A percentile compares a stretch with the other conserved stretches of the same genome.
Evolutionary conservation across 2,113 vertebrate genomes (phyloP).

Genomic region (Hydropotes inermis): DNA sequence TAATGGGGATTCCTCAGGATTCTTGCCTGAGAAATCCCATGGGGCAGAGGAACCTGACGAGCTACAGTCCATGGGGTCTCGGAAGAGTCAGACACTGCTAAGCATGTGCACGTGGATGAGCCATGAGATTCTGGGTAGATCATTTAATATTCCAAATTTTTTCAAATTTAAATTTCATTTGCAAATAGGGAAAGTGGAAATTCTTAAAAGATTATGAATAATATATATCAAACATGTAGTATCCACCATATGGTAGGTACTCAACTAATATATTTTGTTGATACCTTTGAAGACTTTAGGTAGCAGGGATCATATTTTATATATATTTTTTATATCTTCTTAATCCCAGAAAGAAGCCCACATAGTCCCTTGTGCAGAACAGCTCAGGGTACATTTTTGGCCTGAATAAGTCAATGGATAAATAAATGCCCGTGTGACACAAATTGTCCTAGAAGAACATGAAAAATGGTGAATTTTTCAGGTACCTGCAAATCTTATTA

Average conservation of each 20-base stretch:
- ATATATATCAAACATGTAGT: neutral
- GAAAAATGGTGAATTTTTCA: neutral
- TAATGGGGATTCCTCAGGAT: neutral
- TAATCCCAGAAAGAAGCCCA: neutral
- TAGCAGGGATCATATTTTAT: neutral
- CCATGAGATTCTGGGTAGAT: neutral
- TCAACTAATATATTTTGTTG: neutral
- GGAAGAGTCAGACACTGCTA: neutral
- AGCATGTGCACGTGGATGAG: neutral
- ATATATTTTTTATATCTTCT: neutral
- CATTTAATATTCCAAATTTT: neutral
- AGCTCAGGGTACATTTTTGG: neutral
- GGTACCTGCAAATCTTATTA: neutral
- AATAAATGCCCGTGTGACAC: neutral
- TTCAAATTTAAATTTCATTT: neutral
- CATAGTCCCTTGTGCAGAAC: neutral
- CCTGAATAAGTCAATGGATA: neutral
- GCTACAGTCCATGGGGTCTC: rapidly evolving
- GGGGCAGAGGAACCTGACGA: neutral
- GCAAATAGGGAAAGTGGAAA: neutral
- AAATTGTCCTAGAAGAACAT: neutral
- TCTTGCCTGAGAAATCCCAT: neutral
- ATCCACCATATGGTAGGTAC: neutral
- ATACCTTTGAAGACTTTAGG: neutral
- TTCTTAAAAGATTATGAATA: neutral